These are phyloP conservation scores for Pterocles orientalis DNA, from an alignment of 2,113 vertebrate species.

Conservation along the genomic window DNA sequence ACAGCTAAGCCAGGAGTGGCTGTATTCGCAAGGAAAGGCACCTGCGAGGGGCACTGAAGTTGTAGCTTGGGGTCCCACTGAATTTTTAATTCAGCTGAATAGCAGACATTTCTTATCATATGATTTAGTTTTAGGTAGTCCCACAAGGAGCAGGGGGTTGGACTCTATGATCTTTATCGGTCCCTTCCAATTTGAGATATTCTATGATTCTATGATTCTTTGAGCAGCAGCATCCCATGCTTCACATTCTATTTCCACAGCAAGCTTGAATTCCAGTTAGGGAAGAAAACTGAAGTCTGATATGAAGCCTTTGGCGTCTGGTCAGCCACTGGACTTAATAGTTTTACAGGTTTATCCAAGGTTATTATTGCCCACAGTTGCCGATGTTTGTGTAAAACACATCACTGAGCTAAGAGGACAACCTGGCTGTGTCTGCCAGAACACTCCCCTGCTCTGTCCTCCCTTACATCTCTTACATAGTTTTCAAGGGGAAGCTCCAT, in stretches of 20 bases:
- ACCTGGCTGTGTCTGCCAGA: not conserved
- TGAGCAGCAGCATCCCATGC: not conserved
- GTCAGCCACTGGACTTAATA: not conserved
- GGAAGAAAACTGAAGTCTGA: not conserved
- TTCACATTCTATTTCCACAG: not conserved
- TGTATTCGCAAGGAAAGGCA: not conserved
- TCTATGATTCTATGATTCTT: not conserved
- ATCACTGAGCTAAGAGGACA: not conserved
- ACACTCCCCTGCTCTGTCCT: not conserved
- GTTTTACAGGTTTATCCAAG: not conserved
- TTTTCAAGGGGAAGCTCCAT: not conserved
- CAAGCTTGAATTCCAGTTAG: not conserved
- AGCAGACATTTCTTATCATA: not conserved
- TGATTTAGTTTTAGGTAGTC: too few relatives aligned
- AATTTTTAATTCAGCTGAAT: not conserved
- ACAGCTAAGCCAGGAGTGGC: not conserved
- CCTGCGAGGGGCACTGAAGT: not conserved
- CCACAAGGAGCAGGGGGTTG: too few relatives aligned
- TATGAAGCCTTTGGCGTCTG: not conserved
- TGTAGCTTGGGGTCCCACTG: not conserved
- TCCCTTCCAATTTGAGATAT: too few relatives aligned
- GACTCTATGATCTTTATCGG: too few relatives aligned
- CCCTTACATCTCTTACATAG: not conserved
- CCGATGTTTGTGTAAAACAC: not conserved
- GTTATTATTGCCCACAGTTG: accelerated